These are phyloP conservation scores for Archips crataeganus DNA, from an alignment of 2,888 invertebrate genomes.

Conservation along the genomic window DNA sequence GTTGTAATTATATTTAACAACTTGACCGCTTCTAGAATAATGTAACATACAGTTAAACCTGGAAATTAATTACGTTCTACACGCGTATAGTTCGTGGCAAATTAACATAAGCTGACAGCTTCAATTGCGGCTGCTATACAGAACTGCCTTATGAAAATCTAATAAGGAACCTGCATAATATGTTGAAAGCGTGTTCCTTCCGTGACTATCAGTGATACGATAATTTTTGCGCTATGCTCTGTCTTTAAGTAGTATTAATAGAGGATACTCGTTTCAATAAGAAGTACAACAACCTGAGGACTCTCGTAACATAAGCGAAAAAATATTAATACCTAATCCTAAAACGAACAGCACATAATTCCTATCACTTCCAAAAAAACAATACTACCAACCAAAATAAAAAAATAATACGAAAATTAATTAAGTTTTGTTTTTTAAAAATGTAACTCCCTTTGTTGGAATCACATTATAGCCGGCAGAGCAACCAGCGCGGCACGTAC, in stretches of 20 bases:
- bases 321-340: neutral
- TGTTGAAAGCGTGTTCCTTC: neutral
- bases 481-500: constrained; percentile 8
- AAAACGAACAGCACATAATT: neutral
- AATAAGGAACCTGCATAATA: neutral
- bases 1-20: neutral
- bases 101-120: constrained; percentile 7
- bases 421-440: neutral
- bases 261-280: neutral
- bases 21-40: neutral
- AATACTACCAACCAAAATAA: neutral
- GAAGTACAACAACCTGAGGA: neutral
- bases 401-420: neutral
- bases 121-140: neutral
- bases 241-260: neutral
- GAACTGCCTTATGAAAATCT: constrained; percentile 11
- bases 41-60: neutral
- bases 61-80: neutral
- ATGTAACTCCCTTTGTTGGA: neutral
- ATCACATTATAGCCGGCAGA: neutral
- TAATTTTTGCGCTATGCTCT: neutral
- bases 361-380: neutral
- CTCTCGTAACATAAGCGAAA: neutral
- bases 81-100: neutral
- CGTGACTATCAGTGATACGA: neutral